Conservation (phyloP, 2,888 invertebrate genomes). For the Candidula unifasciata region DNA sequence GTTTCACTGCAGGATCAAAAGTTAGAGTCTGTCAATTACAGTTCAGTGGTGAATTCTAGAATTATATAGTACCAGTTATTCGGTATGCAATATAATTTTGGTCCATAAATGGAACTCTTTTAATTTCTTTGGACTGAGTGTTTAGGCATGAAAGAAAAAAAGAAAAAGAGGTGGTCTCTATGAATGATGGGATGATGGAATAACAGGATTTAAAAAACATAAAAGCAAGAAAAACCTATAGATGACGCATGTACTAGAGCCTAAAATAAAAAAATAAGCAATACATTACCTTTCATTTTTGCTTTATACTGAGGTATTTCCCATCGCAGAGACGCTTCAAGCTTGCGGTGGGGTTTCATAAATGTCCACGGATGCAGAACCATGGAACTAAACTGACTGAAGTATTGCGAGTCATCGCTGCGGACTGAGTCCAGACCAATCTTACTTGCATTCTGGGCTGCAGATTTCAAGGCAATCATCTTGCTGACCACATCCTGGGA, state of each 20-base stretch:
- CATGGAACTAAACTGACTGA: slow-evolving; percentile 57
- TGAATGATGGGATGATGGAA: too few relatives aligned
- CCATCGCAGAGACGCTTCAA: slow-evolving; percentile 58
- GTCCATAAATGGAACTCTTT: too few relatives aligned
- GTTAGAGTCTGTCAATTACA: neutral
- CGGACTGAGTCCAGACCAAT: slow-evolving; percentile 62
- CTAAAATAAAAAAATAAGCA: neutral
- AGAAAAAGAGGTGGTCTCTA: too few relatives aligned
- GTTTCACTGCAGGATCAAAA: slow-evolving; percentile 55
- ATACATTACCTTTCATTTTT: slow-evolving; percentile 12
- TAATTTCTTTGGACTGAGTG: too few relatives aligned
- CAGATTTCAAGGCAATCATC: slow-evolving; percentile 56
- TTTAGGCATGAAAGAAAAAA: too few relatives aligned
- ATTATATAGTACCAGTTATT: too few relatives aligned
- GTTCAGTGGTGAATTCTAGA: too few relatives aligned
- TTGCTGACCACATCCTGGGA: slow-evolving; percentile 52
- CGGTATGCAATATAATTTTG: too few relatives aligned
- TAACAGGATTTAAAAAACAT: too few relatives aligned
- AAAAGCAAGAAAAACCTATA: too few relatives aligned
- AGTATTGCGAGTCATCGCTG: slow-evolving; percentile 65
- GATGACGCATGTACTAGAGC: too few relatives aligned
- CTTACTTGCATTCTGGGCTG: slow-evolving; percentile 56
- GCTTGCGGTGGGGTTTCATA: slow-evolving; percentile 55
- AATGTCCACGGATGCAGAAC: slow-evolving; percentile 61
- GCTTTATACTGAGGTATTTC: slow-evolving; percentile 54